Conservation (phyloP, 2,797 vertebrate genomes). For the Gobio occitaniae region DNA sequence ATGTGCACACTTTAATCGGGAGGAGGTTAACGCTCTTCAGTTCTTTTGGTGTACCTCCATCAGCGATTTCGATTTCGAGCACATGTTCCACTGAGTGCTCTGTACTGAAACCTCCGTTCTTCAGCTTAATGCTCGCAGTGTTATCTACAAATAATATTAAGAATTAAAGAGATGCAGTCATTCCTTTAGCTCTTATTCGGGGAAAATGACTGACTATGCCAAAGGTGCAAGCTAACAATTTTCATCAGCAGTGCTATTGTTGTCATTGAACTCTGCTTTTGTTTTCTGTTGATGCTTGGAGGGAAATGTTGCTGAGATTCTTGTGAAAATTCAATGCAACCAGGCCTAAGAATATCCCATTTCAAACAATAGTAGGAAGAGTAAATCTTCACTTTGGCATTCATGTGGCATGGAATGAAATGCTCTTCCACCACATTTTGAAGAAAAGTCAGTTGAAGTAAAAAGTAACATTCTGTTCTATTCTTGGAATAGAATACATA, state of each 20-base stretch:
- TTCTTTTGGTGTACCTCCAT: slow-evolving; percentile 82
- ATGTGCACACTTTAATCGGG: slow-evolving; percentile 86
- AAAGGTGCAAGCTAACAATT: slow-evolving; percentile 21
- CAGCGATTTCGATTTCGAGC: slow-evolving; percentile 85
- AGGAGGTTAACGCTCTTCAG: slow-evolving; percentile 78
- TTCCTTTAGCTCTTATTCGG: not conserved
- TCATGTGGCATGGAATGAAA: slow-evolving; percentile 14
- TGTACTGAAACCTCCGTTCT: slow-evolving; percentile 84
- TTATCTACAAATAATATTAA: slow-evolving; percentile 78
- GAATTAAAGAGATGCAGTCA: slow-evolving; percentile 11
- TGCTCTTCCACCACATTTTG: slow-evolving; percentile 6
- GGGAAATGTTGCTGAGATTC: slow-evolving; percentile 22
- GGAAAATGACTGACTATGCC: not conserved
- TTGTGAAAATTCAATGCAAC: slow-evolving; percentile 35
- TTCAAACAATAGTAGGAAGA: slow-evolving; percentile 54
- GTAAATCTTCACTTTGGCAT: slow-evolving; percentile 17
- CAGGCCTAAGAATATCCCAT: slow-evolving; percentile 47
- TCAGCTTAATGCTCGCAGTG: slow-evolving; percentile 86
- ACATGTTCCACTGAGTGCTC: slow-evolving; percentile 82
- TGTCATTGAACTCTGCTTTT: not conserved
- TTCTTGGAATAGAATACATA: not conserved
- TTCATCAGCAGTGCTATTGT: slow-evolving; percentile 29
- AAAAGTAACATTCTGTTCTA: not conserved
- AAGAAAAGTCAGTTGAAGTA: not conserved
- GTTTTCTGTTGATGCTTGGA: slow-evolving; percentile 29